Conservation (phyloP, 2,888 invertebrate genomes). For the Tipula confusa region DNA sequence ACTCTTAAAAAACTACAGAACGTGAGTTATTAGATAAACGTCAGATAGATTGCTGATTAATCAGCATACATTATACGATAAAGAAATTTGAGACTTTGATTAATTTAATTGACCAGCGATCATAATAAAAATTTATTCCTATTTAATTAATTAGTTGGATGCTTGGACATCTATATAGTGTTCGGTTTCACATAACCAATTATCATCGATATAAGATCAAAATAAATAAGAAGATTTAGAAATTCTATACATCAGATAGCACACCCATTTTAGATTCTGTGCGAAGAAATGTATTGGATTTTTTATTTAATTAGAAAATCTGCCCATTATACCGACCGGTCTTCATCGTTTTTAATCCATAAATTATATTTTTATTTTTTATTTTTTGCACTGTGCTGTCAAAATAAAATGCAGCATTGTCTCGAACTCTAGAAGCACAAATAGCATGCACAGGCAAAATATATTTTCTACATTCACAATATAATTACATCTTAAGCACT, state of each 20-base stretch:
- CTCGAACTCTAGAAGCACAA: background rate
- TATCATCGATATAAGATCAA: background rate
- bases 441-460: background rate
- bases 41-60: background rate
- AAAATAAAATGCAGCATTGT: background rate
- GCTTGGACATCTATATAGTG: background rate
- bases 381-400: background rate
- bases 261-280: background rate
- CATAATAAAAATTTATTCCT: background rate
- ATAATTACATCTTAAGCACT: background rate
- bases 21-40: background rate
- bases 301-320: background rate
- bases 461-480: background rate
- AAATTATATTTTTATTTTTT: no score
- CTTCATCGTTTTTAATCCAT: no score
- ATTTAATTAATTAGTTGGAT: slow-evolving; percentile 15
- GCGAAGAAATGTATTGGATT: no score
- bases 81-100: background rate
- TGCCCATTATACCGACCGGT: background rate
- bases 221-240: background rate
- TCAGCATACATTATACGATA: no score
- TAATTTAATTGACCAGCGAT: background rate
- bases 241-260: background rate
- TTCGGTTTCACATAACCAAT: background rate
- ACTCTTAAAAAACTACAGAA: background rate